Evolutionary conservation across 2,113 vertebrate genomes (phyloP), one percentile per base, ranked within the genome.

Genomic region (Polyodon spathula): DNA sequence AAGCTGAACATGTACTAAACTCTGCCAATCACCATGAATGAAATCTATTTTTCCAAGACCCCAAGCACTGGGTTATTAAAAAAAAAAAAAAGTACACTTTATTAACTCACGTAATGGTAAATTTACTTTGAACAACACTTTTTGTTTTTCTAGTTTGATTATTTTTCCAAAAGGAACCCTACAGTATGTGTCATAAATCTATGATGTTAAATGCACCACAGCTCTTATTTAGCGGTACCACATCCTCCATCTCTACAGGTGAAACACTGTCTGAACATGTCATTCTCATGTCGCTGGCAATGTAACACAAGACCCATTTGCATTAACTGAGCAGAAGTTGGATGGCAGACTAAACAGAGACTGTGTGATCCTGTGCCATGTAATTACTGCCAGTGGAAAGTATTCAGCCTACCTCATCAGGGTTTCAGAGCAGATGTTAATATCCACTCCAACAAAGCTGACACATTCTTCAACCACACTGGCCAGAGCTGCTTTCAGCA

Each of bases 401-500:
- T 73, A 84, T 82, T 84, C 76, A 69, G 82, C 74, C 84, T 86
- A 97, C 96, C 95, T 96, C 91, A 99, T 89, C 61, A 98, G 85
- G 53, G 83, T 92, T 88, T 97, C 95, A 10, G 96, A 99, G 82
- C 93, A 97, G 84, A 93, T 94, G 87, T 99, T 99, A 83, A 99
- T 93, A 86, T 99, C 96, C 76, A 99, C 93, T 73, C 95, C 96
- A 50, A 99, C 96, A 71, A 99, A 99, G 82, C 96, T 99, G 82
- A 99, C 96, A 81, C 96, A 99, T 84, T 99, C 96, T 83, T 99
- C 90, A 65, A 99, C 95, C 82, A 98, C 93, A 37, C 91, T 88
- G 53, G 93, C 90, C 80, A 98, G 80, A 8, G 92, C 92, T 40
- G 91, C 90, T 84, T 93, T 97, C 66, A 99, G 88, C 66, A 92